These are phyloP conservation scores for Theonella swinhoei DNA, from an alignment of 37 sponge, comb jelly and placozoan species.

Conservation along the genomic window DNA sequence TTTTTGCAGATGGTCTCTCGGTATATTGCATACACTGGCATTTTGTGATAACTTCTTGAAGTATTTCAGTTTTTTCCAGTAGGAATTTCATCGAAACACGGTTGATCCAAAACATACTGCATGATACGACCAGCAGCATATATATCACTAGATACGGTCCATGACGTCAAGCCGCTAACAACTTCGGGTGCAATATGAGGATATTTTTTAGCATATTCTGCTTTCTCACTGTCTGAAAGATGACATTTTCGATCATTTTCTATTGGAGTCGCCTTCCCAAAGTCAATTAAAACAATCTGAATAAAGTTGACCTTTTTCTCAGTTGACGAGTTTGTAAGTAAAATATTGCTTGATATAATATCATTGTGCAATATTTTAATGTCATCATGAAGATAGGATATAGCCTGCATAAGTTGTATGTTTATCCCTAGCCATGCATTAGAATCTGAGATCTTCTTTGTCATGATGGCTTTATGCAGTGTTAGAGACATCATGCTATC, in stretches of 20 bases:
- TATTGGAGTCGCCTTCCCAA: conserved; percentile 27
- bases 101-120: neutral
- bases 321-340: neutral
- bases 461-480: neutral
- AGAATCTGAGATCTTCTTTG: neutral
- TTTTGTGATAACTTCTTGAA: neutral
- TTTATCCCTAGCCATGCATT: conserved; percentile 15
- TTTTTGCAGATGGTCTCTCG: neutral
- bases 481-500: neutral
- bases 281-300: conserved; percentile 41
- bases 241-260: neutral
- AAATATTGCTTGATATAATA: neutral
- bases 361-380: conserved; percentile 39
- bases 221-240: conserved; percentile 12
- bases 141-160: conserved; percentile 24
- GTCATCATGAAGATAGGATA: conserved; percentile 16
- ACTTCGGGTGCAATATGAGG: conserved; percentile 32
- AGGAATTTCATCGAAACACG: neutral
- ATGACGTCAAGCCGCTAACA: conserved; percentile 1
- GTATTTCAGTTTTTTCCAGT: neutral
- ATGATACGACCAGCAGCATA: conserved; percentile 10
- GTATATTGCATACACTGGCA: conserved; percentile 1
- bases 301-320: neutral
- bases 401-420: conserved; percentile 17
- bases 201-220: neutral